Conservation (phyloP, 2,113 vertebrate genomes). For the Globicephala melas region DNA sequence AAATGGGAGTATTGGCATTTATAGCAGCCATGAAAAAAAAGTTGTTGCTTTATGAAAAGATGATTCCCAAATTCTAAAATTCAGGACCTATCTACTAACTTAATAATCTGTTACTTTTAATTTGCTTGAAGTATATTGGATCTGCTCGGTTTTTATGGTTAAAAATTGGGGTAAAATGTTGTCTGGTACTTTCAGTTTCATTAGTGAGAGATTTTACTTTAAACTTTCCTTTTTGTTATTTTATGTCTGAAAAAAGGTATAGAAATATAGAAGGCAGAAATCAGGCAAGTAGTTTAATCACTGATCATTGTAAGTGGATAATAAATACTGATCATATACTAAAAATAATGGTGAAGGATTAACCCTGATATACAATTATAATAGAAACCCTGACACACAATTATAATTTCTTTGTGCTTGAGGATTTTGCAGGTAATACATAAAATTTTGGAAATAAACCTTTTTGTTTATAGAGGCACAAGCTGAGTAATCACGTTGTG, state of each 20-base stretch:
- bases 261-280: slow-evolving; percentile 81
- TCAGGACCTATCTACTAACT: background rate
- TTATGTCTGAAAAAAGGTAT: slow-evolving; percentile 83
- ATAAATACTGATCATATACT: slow-evolving; percentile 80
- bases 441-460: slow-evolving; percentile 67
- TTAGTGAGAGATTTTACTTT: slow-evolving; percentile 66
- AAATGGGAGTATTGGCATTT: background rate
- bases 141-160: slow-evolving; percentile 14
- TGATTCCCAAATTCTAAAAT: slow-evolving; percentile 24
- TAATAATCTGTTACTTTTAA: slow-evolving; percentile 45
- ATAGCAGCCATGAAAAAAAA: background rate
- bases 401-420: slow-evolving; percentile 64
- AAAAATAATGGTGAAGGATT: slow-evolving; percentile 76
- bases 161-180: slow-evolving; percentile 69
- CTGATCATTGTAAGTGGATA: slow-evolving; percentile 72
- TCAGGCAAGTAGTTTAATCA: slow-evolving; percentile 80
- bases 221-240: slow-evolving; percentile 77
- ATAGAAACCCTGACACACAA: slow-evolving; percentile 53
- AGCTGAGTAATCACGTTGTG: slow-evolving; percentile 56
- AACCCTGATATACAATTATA: slow-evolving; percentile 9
- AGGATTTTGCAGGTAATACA: slow-evolving; percentile 61
- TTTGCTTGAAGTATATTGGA: background rate
- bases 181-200: slow-evolving; percentile 33
- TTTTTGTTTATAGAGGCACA: slow-evolving; percentile 69
- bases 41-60: background rate